phyloP scores from a whole-genome alignment of 2,113 vertebrate species.

The Heterochromis multidens region DNA sequence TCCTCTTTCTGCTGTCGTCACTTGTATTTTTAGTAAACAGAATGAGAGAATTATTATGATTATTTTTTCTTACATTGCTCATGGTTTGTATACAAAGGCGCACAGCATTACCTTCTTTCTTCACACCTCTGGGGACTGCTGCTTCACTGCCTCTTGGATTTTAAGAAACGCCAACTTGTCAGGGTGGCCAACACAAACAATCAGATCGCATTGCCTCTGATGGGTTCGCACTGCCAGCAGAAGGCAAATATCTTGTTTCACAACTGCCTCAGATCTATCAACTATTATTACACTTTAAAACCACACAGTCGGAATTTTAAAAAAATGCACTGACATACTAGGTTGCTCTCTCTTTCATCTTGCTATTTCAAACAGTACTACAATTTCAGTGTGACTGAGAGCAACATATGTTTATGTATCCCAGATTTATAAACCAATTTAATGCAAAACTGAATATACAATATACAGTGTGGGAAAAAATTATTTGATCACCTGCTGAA shows the following conservation, averaged over 20 bases:
- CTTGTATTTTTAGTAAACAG: background rate
- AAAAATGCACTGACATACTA: background rate
- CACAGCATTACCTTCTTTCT: constrained; percentile 22
- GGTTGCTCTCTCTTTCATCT: background rate
- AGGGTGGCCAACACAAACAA: constrained; percentile 78
- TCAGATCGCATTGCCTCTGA: constrained; percentile 84
- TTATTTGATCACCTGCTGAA: no score
- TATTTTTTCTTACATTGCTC: background rate
- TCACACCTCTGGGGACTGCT: constrained; percentile 24
- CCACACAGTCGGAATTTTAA: background rate
- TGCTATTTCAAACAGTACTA: background rate
- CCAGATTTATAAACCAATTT: background rate
- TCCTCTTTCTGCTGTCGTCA: background rate
- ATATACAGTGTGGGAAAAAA: no score
- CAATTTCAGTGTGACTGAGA: background rate
- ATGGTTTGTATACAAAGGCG: background rate
- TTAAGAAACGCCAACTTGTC: constrained; percentile 52
- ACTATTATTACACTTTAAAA: background rate
- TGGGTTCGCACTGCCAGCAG: constrained; percentile 78
- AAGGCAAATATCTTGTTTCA: constrained; percentile 23
- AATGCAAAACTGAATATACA: no score
- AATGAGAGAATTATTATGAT: background rate
- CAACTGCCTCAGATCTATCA: background rate
- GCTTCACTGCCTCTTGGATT: constrained; percentile 37
- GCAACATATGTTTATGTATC: background rate